phyloP scores from a whole-genome alignment of 2,113 vertebrate species.

The Ibidorhyncha struthersii region DNA sequence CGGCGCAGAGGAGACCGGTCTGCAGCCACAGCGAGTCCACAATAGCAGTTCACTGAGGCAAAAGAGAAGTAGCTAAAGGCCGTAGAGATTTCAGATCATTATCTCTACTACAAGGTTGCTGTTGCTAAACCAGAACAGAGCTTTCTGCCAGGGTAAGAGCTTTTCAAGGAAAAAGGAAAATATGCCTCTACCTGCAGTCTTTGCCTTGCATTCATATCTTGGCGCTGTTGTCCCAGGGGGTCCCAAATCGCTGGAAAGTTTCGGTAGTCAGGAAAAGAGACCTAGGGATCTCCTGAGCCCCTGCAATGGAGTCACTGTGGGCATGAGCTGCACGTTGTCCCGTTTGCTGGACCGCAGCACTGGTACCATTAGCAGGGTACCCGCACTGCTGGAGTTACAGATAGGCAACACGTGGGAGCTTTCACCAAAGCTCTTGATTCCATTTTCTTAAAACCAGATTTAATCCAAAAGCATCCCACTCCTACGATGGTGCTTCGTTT shows the following conservation, averaged over 20 bases:
- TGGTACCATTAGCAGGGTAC: neutral
- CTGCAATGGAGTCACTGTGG: neutral
- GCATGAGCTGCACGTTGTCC: neutral
- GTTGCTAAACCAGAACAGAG: neutral
- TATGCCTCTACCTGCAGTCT: neutral
- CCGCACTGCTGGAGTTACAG: neutral
- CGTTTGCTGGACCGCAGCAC: neutral
- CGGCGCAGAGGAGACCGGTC: neutral
- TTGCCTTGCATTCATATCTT: neutral
- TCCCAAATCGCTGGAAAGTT: neutral
- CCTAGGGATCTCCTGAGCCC: too few species aligned
- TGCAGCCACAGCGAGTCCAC: neutral
- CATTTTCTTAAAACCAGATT: neutral
- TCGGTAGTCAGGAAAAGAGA: neutral
- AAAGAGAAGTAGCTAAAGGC: constrained; percentile 24
- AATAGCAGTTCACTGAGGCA: constrained; percentile 13
- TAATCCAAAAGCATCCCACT: neutral
- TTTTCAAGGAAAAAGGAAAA: neutral
- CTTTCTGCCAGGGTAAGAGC: neutral
- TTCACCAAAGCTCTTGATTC: neutral
- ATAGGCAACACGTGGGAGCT: fast-evolving
- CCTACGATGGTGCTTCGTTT: too few species aligned
- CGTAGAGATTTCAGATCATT: neutral
- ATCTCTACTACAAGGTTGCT: neutral
- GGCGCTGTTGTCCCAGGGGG: neutral